These are phyloP conservation scores for Acanthiza pusilla DNA, from an alignment of 2,797 vertebrate genomes.

Conservation along the genomic window DNA sequence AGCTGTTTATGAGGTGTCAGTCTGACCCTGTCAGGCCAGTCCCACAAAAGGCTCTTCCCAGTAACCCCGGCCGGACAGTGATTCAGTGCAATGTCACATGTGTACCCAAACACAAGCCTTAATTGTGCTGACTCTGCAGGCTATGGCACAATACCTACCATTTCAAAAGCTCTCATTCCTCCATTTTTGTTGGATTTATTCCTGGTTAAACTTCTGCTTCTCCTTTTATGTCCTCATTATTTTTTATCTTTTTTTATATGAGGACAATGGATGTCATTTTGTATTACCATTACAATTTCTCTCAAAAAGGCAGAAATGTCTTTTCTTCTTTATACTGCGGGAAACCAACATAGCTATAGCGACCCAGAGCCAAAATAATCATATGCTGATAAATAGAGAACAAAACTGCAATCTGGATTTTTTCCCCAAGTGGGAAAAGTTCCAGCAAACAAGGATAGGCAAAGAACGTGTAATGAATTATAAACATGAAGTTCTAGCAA, in stretches of 20 bases:
- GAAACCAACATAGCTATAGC: conserved; percentile 44
- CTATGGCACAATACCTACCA: neutral
- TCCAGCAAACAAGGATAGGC: conserved; percentile 15
- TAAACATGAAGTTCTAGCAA: conserved; percentile 44
- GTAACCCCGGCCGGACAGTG: neutral
- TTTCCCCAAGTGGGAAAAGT: conserved; percentile 34
- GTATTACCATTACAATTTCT: conserved; percentile 36
- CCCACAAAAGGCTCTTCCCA: neutral
- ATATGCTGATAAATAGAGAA: conserved; percentile 59
- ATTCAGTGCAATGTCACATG: accelerated
- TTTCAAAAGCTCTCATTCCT: neutral
- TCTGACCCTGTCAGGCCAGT: neutral
- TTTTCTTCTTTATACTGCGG: conserved; percentile 45
- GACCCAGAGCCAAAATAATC: conserved; percentile 61
- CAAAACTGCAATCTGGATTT: conserved; percentile 63
- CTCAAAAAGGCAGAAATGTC: conserved; percentile 49
- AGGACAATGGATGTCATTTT: conserved; percentile 42
- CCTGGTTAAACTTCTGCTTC: conserved; percentile 9
- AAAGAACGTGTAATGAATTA: conserved; percentile 21
- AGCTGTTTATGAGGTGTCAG: neutral
- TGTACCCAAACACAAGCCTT: neutral
- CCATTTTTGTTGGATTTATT: conserved; percentile 21
- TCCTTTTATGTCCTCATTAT: conserved; percentile 40
- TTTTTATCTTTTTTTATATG: neutral
- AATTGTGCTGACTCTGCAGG: neutral